These are phyloP conservation scores for Florisuga fusca DNA, from an alignment of 2,797 vertebrate genomes.

Conservation along the genomic window DNA sequence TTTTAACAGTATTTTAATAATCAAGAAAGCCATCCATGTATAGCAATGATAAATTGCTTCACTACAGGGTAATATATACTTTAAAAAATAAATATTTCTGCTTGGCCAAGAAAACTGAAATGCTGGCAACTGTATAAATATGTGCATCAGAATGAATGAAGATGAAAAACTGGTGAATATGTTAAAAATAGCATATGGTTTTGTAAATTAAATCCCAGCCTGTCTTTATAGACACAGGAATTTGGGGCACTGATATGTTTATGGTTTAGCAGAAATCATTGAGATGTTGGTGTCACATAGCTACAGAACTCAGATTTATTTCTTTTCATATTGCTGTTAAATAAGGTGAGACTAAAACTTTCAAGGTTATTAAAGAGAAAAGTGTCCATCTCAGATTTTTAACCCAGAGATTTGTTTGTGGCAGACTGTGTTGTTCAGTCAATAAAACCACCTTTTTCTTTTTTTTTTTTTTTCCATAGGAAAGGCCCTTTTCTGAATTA, in stretches of 20 bases:
- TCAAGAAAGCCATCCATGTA: slow-evolving; percentile 70
- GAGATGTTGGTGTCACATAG: neutral
- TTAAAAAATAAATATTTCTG: slow-evolving; percentile 74
- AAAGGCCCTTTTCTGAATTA: neutral
- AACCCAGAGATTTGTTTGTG: neutral
- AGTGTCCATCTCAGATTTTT: neutral
- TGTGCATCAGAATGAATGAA: slow-evolving; percentile 46
- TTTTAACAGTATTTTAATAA: slow-evolving; percentile 73
- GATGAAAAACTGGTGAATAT: neutral
- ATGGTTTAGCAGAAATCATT: neutral
- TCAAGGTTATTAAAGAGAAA: neutral
- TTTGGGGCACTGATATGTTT: neutral
- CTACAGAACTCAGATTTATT: neutral
- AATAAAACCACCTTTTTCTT: neutral
- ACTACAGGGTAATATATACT: slow-evolving; percentile 72
- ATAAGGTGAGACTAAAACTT: neutral
- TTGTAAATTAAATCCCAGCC: slow-evolving; percentile 24
- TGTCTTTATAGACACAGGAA: neutral
- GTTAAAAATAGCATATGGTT: neutral
- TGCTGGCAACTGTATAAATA: slow-evolving; percentile 41
- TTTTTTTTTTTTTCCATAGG: neutral
- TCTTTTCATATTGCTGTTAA: neutral
- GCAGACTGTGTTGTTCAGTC: neutral
- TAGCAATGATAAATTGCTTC: slow-evolving; percentile 74
- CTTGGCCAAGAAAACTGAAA: slow-evolving; percentile 58